phyloP scores from a whole-genome alignment of 2,888 invertebrate genomes.

The Drosophila multiciliata region DNA sequence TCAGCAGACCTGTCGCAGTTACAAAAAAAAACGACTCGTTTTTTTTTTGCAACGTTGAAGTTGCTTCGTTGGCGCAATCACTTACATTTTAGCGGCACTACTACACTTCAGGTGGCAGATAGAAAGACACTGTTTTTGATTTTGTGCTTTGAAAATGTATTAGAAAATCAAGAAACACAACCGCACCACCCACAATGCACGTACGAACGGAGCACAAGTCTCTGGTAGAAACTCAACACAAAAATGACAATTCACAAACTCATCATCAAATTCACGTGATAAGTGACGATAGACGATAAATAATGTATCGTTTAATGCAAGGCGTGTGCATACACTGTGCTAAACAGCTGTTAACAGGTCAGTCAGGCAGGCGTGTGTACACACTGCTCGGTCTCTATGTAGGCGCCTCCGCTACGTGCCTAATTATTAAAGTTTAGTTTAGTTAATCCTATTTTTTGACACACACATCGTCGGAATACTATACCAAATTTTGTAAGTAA shows the following conservation, averaged over 20 bases:
- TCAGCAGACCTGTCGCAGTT: constrained; percentile 49
- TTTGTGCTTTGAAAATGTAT: constrained; percentile 61
- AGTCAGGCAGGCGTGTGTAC: constrained; percentile 29
- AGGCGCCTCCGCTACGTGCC: constrained; percentile 57
- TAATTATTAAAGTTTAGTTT: constrained; percentile 62
- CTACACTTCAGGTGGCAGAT: constrained; percentile 37
- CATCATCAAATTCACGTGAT: constrained; percentile 65
- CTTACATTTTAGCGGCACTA: constrained; percentile 58
- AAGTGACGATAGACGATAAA: constrained; percentile 41
- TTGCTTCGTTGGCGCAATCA: constrained; percentile 20
- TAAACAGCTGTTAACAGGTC: constrained; percentile 38
- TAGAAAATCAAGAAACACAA: constrained; percentile 72
- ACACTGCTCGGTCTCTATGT: constrained; percentile 51
- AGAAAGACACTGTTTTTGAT: constrained; percentile 30
- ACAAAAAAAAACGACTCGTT: constrained; percentile 18
- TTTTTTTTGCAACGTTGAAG: constrained; percentile 47
- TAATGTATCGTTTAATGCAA: constrained; percentile 17
- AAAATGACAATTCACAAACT: constrained; percentile 74
- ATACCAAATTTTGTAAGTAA: constrained; percentile 51
- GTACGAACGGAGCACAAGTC: constrained; percentile 65
- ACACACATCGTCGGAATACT: constrained; percentile 34
- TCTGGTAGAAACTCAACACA: constrained; percentile 75
- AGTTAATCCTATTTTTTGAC: constrained; percentile 61
- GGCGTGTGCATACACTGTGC: constrained; percentile 30
- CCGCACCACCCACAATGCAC: constrained; percentile 74